Evolutionary conservation across 2,797 vertebrate genomes (phyloP), one percentile per base, ranked within the genome.

Genomic region (Falco naumanni): DNA sequence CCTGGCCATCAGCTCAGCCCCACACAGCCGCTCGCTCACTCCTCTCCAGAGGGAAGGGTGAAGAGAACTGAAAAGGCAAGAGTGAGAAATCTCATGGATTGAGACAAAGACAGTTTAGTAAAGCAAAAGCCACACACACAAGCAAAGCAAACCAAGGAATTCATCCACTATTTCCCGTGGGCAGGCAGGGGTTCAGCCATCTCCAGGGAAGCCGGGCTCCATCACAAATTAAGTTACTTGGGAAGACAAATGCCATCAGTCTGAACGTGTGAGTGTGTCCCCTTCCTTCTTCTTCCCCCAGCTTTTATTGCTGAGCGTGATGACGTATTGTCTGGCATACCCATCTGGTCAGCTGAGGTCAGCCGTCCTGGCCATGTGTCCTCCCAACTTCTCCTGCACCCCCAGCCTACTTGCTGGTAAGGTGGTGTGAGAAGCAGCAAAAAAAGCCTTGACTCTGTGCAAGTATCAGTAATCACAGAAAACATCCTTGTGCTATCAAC

Each of bases 171-270:
- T 21, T 65, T 43, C 24, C 39, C 29, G 13, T 0, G 0, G 10
- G 19, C 21, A 71, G 34, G 65, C 33, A 26, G 3, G 11, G 10
- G 14, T 15, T 48, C 56, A 63, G 50, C 60, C 41, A 45, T 1
- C 28, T 8, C 31, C 28, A 72, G 48, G 29, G 70, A 1, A 60
- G 10, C 48, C n/a, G 39, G 19, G 65, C 39, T 61, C 39, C 21
- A 16, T 3, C 9, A 41, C 0, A 0, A 0, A 0, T 12, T 13
- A 48, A 0, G n/a, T 41, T 20, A 39, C 18, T 26, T 26, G 33
- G n/a, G 22, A 64, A 84, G 48, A 39, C 13, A 53, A 86, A 61
- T 0, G 0, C 4, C 16, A 2, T 15, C 4, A 16, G 6, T n/a
- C 4, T 0, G 2, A 70, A 29, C 1, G 1, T 41, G 39, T 41